phyloP scores from a whole-genome alignment of 2,888 invertebrate species.

The Parnassius apollo region DNA sequence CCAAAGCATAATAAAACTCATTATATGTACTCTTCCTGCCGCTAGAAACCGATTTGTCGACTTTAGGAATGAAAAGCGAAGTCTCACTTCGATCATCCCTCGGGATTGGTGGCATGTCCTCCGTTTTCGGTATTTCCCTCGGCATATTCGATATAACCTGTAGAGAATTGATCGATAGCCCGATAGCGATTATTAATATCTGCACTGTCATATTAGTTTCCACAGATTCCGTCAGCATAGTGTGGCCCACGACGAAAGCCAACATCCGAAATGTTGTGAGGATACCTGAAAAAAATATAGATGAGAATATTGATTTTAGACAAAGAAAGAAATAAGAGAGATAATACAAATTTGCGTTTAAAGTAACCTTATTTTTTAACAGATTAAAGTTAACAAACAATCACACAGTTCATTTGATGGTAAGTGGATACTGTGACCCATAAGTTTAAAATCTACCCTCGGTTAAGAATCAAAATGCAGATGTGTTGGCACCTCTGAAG shows the following conservation, averaged over 20 bases:
- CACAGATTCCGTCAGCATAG: slow-evolving; percentile 14
- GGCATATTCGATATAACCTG: slow-evolving; percentile 28
- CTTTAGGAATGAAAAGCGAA: slow-evolving; percentile 23
- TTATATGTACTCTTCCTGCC: slow-evolving; percentile 14
- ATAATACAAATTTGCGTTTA: too few relatives aligned
- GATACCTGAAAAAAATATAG: slow-evolving; percentile 16
- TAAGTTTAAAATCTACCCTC: too few relatives aligned
- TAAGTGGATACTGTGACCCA: too few relatives aligned
- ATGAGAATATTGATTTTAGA: not conserved
- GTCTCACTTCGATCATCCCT: slow-evolving; percentile 25
- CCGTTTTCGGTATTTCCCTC: slow-evolving; percentile 18
- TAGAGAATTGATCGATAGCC: slow-evolving; percentile 19
- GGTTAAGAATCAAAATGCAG: too few relatives aligned
- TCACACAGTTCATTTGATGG: not conserved
- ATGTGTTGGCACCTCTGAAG: too few relatives aligned
- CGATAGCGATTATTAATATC: slow-evolving; percentile 7
- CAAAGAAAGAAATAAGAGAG: too few relatives aligned
- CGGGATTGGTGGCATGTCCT: slow-evolving; percentile 20
- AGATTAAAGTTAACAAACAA: not conserved
- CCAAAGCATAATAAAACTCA: slow-evolving; percentile 4
- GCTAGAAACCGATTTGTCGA: not conserved
- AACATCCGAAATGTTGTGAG: slow-evolving; percentile 19
- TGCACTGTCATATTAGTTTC: slow-evolving; percentile 26
- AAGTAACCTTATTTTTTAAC: too few relatives aligned
- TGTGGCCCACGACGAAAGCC: slow-evolving; percentile 14